Evolutionary conservation across 2,113 vertebrate genomes (phyloP).

Genomic region (Sorex araneus): DNA sequence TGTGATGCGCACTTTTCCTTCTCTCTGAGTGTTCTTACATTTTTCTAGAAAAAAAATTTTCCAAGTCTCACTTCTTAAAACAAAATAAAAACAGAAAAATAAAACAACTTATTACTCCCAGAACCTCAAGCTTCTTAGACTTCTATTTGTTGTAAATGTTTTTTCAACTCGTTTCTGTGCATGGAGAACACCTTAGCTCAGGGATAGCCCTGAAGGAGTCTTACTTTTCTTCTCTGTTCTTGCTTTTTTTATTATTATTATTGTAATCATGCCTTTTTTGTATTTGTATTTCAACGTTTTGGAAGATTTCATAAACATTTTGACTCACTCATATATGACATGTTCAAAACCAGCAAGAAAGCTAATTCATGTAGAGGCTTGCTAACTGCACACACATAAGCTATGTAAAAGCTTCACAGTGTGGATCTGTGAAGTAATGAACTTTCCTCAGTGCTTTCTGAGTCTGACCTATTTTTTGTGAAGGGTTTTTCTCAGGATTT

Average conservation of each 20-base stretch:
- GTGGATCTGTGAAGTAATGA: not conserved
- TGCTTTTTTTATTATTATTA: too few relatives aligned
- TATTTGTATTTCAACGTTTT: not conserved
- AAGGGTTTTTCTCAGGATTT: not conserved
- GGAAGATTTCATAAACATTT: conserved; percentile 4
- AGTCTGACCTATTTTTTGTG: not conserved
- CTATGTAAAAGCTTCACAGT: not conserved
- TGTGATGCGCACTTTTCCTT: too few relatives aligned
- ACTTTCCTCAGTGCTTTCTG: conserved; percentile 2
- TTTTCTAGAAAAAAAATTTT: too few relatives aligned
- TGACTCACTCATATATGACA: not conserved
- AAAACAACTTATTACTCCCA: not conserved
- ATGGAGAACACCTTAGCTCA: not conserved
- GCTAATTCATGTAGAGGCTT: too few relatives aligned
- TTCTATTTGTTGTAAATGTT: not conserved
- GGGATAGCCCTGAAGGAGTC: too few relatives aligned
- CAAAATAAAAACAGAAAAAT: not conserved
- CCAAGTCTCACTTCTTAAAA: too few relatives aligned
- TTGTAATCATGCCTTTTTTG: not conserved
- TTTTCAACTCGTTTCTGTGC: not conserved
- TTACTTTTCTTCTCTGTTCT: too few relatives aligned
- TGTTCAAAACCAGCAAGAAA: conserved; percentile 19
- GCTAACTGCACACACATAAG: too few relatives aligned
- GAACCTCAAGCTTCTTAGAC: not conserved
- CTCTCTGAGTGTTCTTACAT: too few relatives aligned